Base-by-base conservation (phyloP, 2,797 vertebrate species). In the Xiphorhynchus erythropygius region DNA sequence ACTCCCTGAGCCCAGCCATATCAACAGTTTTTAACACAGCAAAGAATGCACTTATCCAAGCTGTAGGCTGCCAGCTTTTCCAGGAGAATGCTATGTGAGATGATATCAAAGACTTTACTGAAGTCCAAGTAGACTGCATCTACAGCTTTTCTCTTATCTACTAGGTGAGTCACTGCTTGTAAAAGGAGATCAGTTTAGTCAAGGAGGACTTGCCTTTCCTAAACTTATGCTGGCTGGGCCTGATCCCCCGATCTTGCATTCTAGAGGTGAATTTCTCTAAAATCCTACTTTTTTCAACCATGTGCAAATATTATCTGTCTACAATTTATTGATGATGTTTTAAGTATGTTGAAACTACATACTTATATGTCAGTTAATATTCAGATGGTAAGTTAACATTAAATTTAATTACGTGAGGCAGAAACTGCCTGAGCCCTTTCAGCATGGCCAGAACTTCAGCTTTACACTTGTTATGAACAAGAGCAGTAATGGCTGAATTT, bases 81-180 rank as follows among this genome's bases (percentile, higher is more conserved):
- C 50, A 28, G 5, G 7, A 37, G 9, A 30, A 39, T 52, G 6
- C 9, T 52, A 11, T 12, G 6, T n/a, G n/a, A 50, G 12, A 28
- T 5, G 16, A 14, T 27, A 37, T 21, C 23, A 65, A n/a, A 65
- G 10, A 10, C 22, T 46, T 80, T 59, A 5, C 23, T 50, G 28
- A 37, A 33, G 11, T 33, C 24, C 44, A 44, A 9, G 19, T 18
- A 33, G 19, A 46, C 19, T 59, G 11, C 11, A 65, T 7, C 24
- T 13, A 22, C 37, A 24, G 11, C 50, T 9, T 39, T 52, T 73
- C 9, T 13, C 24, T 59, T 24, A 17, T 30, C 17, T 25, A 21
- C 4, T 7, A 17, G 13, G 3, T 21, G 7, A 30, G n/a, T 39
- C 0, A 0, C 19, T 18, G 39, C 5, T 18, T n/a, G 17, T 33